Conservation (phyloP, 2,113 vertebrate species). For the Pionites leucogaster region DNA sequence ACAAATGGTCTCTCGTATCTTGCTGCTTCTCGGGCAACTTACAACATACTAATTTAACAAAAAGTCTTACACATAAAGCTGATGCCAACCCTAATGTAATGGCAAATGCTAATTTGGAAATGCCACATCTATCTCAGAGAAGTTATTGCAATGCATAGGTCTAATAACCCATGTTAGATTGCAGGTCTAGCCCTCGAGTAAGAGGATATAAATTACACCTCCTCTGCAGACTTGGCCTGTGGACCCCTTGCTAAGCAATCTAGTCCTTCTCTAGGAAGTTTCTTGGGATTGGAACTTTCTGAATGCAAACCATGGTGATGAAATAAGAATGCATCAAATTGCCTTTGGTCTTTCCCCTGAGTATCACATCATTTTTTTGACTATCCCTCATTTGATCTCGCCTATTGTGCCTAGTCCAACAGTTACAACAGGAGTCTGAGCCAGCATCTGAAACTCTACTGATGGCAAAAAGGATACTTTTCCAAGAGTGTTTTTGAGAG, state of each 20-base stretch:
- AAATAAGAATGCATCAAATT: not conserved
- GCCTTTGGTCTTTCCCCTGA: not conserved
- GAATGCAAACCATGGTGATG: not conserved
- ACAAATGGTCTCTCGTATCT: not conserved
- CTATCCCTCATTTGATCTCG: not conserved
- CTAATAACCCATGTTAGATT: not conserved
- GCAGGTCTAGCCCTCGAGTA: not conserved
- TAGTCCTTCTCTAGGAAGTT: not conserved
- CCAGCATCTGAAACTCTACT: not conserved
- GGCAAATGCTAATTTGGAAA: not conserved
- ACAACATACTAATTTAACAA: not conserved
- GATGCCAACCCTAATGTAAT: not conserved
- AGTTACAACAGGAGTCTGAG: not conserved
- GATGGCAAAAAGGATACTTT: not conserved
- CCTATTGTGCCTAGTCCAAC: not conserved
- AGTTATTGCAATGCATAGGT: not conserved
- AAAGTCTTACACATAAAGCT: not conserved
- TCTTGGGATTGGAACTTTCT: not conserved
- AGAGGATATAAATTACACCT: not conserved
- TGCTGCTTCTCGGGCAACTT: not conserved
- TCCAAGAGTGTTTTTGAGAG: not conserved
- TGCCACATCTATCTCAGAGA: not conserved
- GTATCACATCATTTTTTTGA: not conserved
- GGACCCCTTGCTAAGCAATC: not conserved
- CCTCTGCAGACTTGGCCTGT: not conserved